Evolutionary conservation across 2,113 vertebrate species (phyloP).

Genomic region (Myotis davidii): DNA sequence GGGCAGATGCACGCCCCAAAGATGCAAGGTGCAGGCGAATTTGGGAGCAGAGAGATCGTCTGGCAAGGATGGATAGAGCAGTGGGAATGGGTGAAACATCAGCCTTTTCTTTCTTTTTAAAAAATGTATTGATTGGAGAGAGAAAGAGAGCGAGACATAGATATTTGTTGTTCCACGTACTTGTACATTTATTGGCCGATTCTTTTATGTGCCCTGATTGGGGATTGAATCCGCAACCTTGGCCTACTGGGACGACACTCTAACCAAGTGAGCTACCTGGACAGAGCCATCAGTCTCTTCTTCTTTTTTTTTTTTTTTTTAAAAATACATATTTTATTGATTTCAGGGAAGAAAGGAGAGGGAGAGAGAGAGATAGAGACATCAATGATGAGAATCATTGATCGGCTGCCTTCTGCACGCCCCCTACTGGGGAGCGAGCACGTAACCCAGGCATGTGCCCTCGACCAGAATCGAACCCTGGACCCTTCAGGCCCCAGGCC

Average conservation of each 20-base stretch:
- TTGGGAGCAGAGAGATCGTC: background rate
- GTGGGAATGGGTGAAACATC: background rate
- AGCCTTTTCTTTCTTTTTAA: background rate
- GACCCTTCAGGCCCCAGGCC: too few relatives aligned
- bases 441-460: too few relatives aligned
- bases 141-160: too few relatives aligned
- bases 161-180: background rate
- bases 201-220: background rate
- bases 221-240: background rate
- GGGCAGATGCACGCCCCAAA: background rate
- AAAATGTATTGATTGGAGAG: background rate
- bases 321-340: too few relatives aligned
- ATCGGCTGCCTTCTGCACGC: too few relatives aligned
- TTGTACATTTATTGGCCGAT: background rate
- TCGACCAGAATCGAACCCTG: too few relatives aligned
- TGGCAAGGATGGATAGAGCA: background rate
- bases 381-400: too few relatives aligned
- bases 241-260: too few relatives aligned
- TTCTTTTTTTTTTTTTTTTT: too few relatives aligned
- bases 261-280: background rate
- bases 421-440: too few relatives aligned
- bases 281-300: background rate
- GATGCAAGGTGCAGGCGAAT: background rate
- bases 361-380: too few relatives aligned
- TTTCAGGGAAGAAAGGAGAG: too few relatives aligned